A percentile compares a stretch with the other conserved stretches of the same genome.
phyloP scores from a whole-genome alignment of 2,797 vertebrate species.

The Lagorchestes hirsutus region DNA sequence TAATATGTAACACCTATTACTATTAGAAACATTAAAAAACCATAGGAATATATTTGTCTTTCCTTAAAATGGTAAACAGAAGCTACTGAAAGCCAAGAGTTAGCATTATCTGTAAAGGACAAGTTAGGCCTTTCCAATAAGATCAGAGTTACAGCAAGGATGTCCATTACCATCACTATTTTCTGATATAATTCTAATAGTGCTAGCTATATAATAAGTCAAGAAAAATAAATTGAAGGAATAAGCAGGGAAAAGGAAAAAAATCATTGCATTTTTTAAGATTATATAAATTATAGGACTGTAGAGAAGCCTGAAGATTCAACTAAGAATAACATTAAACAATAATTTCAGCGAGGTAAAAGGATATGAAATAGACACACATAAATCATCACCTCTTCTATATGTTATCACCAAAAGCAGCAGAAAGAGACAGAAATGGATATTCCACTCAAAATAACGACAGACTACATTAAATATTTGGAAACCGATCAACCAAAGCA shows the following conservation, averaged over 20 bases:
- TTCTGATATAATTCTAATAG: not conserved
- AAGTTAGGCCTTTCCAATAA: not conserved
- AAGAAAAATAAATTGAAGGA: not conserved
- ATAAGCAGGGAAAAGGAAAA: not conserved
- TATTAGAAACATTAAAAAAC: not conserved
- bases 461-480: not conserved
- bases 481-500: not conserved
- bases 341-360: not conserved
- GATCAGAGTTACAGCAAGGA: not conserved
- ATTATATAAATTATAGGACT: not conserved
- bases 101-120: not conserved
- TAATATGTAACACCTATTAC: not conserved
- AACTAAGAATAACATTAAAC: not conserved
- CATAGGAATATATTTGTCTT: not conserved
- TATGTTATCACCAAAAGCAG: not conserved
- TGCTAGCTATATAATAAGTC: not conserved
- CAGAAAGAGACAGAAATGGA: not conserved
- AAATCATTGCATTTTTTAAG: not conserved
- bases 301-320: not conserved
- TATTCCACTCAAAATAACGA: not conserved
- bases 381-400: not conserved
- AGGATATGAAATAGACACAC: not conserved
- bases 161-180: not conserved
- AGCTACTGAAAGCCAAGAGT: not conserved
- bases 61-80: not conserved